Evolutionary conservation across 2,797 vertebrate genomes (phyloP).

Genomic region (Megaceryle alcyon): DNA sequence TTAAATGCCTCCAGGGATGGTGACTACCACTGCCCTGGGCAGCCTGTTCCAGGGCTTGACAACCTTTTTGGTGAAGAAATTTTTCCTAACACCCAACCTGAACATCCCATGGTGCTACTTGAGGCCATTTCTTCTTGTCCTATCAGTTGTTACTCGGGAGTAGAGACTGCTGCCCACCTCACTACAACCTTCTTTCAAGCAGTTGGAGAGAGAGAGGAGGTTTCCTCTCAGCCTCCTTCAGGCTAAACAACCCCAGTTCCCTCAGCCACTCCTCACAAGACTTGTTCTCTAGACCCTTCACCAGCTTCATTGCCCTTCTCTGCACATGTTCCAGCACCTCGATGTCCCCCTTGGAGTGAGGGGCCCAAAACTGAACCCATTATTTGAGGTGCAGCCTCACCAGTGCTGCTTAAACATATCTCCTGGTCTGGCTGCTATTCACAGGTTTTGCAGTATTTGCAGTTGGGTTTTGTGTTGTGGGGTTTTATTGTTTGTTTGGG

Average conservation of each 20-base stretch:
- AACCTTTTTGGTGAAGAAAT: background rate
- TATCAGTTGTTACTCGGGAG: background rate
- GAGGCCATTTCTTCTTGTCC: background rate
- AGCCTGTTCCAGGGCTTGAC: background rate
- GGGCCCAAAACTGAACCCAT: background rate
- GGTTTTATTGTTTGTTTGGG: no score
- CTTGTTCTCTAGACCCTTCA: background rate
- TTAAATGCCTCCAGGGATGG: background rate
- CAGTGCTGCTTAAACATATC: no score
- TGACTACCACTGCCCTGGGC: background rate
- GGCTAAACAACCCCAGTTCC: background rate
- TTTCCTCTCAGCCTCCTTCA: background rate
- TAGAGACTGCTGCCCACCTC: background rate
- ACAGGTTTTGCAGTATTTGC: no score
- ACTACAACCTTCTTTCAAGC: background rate
- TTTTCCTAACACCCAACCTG: background rate
- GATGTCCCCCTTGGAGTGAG: background rate
- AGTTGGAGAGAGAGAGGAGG: background rate
- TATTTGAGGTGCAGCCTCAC: background rate
- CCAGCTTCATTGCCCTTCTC: background rate
- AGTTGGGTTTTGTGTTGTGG: no score
- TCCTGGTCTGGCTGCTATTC: background rate
- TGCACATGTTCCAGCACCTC: background rate
- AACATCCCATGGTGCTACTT: background rate
- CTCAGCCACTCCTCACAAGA: background rate